Base-by-base conservation (phyloP, 2,888 invertebrate genomes). In the Amaurobius ferox region DNA sequence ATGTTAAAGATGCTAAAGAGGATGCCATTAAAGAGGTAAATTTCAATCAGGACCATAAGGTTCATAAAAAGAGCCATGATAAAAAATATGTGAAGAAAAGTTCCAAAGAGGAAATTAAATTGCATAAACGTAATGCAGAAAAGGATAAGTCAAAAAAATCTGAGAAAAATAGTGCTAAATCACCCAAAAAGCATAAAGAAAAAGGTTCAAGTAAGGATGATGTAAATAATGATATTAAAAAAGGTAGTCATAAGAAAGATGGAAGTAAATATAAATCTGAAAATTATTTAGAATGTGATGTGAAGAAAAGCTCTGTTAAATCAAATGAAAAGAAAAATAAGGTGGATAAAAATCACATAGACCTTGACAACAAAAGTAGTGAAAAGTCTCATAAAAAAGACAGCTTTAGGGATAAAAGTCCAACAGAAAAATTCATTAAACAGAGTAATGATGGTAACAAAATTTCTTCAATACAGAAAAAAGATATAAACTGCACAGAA, bases 141-240 rank as follows among this genome's bases (percentile, higher is more conserved):
- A 55, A 13, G 16, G 55, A 30, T n/a, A 71, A 29, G 29, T 19
- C 6, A 28, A 28, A 71, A 28, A 44, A 71, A 48, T 26, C 13
- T 62, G 71, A 48, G 0, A 55, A 48, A 71, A 61, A 40, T 26
- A 30, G 44, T 61, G 19, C 28, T 28, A 76, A 73, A 68, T 48
- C 72, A 48, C n/a, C 19, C 35, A 71, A 72, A 72, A 67, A 70
- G 23, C 77, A 83, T 19, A 68, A 73, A 67, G 67, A 48, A 48
- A 64, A 2, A 30, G 9, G 16, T 13, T 64, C 64, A 13, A 64
- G 19, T n/a, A 64, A 64, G 30, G 30, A 64, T 64, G 32, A 64
- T 30, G 9, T 7, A 64, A 13, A 3, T 64, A 13, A 3, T 23
- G 23, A 55, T 1, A 44, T 5, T 44, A 55, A 55, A 11, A 44